A percentile compares a stretch with the other conserved stretches of the same genome.
phyloP scores from a whole-genome alignment of 2,113 vertebrate species.

The Mastomys natalensis region DNA sequence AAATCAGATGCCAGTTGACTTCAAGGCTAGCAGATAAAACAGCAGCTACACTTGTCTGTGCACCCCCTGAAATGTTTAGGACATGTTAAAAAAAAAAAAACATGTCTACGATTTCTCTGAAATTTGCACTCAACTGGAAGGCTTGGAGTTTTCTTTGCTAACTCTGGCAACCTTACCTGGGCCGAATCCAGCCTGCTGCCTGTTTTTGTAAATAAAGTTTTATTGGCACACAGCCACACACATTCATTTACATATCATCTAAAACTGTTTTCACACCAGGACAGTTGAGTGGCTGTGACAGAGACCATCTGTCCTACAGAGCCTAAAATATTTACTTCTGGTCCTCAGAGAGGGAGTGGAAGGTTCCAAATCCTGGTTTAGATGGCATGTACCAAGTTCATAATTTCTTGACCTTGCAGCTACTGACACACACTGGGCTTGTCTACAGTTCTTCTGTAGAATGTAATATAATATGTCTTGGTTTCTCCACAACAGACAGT shows the following conservation, averaged over 20 bases:
- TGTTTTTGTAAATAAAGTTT: constrained; percentile 74
- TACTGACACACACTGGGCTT: too few species aligned
- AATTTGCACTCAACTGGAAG: neutral
- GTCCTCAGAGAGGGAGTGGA: neutral
- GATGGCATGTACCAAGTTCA: fast-evolving
- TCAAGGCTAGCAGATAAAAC: neutral
- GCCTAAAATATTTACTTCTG: constrained; percentile 22
- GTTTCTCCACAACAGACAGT: neutral
- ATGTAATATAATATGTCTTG: too few species aligned
- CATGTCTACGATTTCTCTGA: neutral
- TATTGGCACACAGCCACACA: constrained; percentile 52
- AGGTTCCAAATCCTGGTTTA: neutral
- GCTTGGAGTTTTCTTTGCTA: neutral
- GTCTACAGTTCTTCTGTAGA: neutral
- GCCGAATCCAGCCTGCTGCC: constrained; percentile 35
- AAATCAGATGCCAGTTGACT: too few species aligned
- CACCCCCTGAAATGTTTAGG: fast-evolving
- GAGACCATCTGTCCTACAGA: neutral
- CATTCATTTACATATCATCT: neutral
- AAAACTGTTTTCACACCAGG: neutral
- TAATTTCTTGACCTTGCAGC: neutral
- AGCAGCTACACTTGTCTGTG: fast-evolving
- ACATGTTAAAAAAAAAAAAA: neutral
- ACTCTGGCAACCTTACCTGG: neutral
- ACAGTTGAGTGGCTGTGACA: neutral